phyloP scores from a whole-genome alignment of 2,797 vertebrate species.

The Pseudomugil tenellus region DNA sequence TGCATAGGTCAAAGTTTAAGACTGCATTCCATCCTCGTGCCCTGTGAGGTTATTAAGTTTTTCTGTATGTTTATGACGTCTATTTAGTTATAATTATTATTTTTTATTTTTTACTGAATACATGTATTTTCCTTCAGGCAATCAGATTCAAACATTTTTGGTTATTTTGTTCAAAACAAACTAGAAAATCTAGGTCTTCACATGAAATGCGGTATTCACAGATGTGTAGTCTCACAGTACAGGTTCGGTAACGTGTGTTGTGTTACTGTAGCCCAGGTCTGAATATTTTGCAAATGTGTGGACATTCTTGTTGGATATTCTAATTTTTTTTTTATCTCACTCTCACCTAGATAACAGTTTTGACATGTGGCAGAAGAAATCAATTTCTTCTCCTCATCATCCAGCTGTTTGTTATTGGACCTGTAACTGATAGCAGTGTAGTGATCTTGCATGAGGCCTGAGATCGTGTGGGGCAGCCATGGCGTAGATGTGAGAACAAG shows the following conservation, averaged over 20 bases:
- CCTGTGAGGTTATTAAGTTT: background rate
- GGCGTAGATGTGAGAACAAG: slow-evolving; percentile 35
- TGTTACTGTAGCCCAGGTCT: background rate
- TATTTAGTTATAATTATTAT: background rate
- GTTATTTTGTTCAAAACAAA: slow-evolving; percentile 4
- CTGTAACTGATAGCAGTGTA: slow-evolving; percentile 12
- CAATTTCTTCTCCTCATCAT: slow-evolving; percentile 29
- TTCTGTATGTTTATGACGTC: background rate
- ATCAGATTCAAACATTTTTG: background rate
- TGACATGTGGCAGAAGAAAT: slow-evolving; percentile 24
- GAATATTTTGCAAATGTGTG: background rate
- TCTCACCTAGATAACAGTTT: slow-evolving; percentile 15
- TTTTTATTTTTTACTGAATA: background rate
- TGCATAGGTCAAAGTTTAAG: background rate
- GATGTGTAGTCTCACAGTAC: background rate
- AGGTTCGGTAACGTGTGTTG: too few species aligned
- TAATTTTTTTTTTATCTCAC: background rate
- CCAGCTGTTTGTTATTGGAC: slow-evolving; percentile 10
- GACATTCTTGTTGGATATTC: background rate
- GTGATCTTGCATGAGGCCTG: slow-evolving; percentile 10
- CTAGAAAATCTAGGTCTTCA: background rate
- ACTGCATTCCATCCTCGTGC: background rate
- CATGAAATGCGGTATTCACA: background rate
- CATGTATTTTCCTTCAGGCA: background rate
- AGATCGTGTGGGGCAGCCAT: slow-evolving; percentile 46